Base-by-base conservation (phyloP, 2,888 invertebrate species). In the Spialia ferax region DNA sequence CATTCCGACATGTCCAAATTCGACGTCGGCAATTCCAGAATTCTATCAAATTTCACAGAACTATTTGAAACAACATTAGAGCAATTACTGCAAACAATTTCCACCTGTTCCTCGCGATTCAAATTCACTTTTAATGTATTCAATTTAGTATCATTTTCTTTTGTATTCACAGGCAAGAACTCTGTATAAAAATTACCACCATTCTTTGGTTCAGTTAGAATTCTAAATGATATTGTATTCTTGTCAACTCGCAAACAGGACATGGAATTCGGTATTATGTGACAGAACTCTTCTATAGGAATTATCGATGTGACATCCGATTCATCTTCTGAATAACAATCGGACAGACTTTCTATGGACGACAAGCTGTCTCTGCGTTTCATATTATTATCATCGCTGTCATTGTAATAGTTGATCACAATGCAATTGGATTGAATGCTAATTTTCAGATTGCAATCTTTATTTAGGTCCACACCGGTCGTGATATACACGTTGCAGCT, bases 1-100 rank as follows among this genome's bases (percentile, higher is more conserved):
- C 95, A 96, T 71, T 96, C 96, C 0, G 93, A 92, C 79, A 94
- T 93, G 75, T 95, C 95, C 67, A 94, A 85, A 83, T 94, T 94
- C 15, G 93, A 90, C 0, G 95, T 94, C 0, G 96, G 96, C 63
- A 96, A 81, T 67, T 96, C 95, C 69, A 96, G 83, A 75, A 96
- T 88, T 71, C 96, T 89, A 56, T 93, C 84, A 83, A 96, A 96
- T 56, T 86, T 88, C 0, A 94, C 88, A 62, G 79, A 79, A 70
- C 82, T 84, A 70, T 92, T 89, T n/a, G 94, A 85, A 45, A 95
- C 80, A n/a, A 85, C 74, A 78, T 95, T 94, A 0, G 79, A 84
- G 74, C 93, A 88, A 75, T 94, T 89, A 54, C 86, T 81, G 75
- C 91, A 88, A 23, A 88, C 75, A 66, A 94, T 81, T 72, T 88